phyloP scores from a whole-genome alignment of 2,797 vertebrate genomes.

The Cyprinella venusta region DNA sequence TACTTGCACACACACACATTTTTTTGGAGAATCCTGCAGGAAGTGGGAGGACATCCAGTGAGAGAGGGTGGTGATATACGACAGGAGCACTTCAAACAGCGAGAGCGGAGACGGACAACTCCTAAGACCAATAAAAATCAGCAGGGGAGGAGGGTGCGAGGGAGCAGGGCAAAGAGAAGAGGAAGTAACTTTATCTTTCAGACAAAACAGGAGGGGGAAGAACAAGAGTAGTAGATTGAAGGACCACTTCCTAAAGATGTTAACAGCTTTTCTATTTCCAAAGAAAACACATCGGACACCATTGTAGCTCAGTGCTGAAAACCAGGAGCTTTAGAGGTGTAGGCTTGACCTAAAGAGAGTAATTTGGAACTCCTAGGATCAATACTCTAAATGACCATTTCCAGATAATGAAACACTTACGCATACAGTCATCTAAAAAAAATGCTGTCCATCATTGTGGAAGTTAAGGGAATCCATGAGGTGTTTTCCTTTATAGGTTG shows the following conservation, averaged over 20 bases:
- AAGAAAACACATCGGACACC: slow-evolving; percentile 38
- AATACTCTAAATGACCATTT: background rate
- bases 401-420: background rate
- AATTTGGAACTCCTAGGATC: slow-evolving; percentile 22
- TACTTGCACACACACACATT: background rate
- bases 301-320: slow-evolving; percentile 23
- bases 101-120: slow-evolving; percentile 60
- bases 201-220: slow-evolving; percentile 35
- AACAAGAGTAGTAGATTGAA: slow-evolving; percentile 59
- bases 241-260: slow-evolving; percentile 47
- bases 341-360: slow-evolving; percentile 27
- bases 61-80: slow-evolving; percentile 73
- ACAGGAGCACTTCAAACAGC: slow-evolving; percentile 75
- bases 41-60: slow-evolving; percentile 61
- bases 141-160: slow-evolving; percentile 61
- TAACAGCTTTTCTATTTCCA: slow-evolving; percentile 48
- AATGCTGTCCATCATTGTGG: background rate
- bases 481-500: background rate
- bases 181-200: slow-evolving; percentile 53
- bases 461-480: slow-evolving; percentile 8
- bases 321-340: slow-evolving; percentile 15
- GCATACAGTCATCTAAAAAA: background rate
- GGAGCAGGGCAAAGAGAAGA: slow-evolving; percentile 42
- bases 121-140: slow-evolving; percentile 72
- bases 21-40: slow-evolving; percentile 47